These are phyloP conservation scores for Phytoseiulus persimilis DNA, from an alignment of 2,888 invertebrate species.

Conservation along the genomic window DNA sequence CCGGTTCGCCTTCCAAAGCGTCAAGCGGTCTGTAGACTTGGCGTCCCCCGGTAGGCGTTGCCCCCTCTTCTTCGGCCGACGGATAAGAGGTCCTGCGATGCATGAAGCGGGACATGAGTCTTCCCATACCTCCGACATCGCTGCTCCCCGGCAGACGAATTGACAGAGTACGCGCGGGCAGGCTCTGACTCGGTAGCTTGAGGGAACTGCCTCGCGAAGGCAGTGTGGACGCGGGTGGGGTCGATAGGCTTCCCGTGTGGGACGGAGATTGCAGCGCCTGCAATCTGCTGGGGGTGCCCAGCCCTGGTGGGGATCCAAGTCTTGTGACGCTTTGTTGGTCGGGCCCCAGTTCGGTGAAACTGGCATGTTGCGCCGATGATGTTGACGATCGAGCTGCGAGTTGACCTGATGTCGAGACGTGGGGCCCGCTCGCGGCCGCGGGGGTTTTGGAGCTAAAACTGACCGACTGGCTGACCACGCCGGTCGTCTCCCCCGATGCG, in stretches of 20 bases:
- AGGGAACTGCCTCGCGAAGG: slow-evolving; percentile 36
- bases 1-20: neutral
- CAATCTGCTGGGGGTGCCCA: slow-evolving; percentile 41
- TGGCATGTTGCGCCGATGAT: slow-evolving; percentile 43
- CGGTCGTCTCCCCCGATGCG: slow-evolving; percentile 35
- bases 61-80: slow-evolving; percentile 44
- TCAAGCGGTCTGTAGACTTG: slow-evolving; percentile 7
- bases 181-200: slow-evolving; percentile 24
- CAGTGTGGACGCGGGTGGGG: slow-evolving; percentile 18
- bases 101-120: slow-evolving; percentile 29
- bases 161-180: slow-evolving; percentile 28
- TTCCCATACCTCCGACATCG: slow-evolving; percentile 32
- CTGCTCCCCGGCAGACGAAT: slow-evolving; percentile 36
- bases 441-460: slow-evolving; percentile 39
- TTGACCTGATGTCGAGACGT: neutral
- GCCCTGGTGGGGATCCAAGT: slow-evolving; percentile 41
- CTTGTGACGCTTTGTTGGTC: slow-evolving; percentile 43
- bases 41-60: neutral
- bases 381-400: slow-evolving; percentile 40
- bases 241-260: neutral
- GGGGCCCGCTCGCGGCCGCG: slow-evolving; percentile 24
- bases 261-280: neutral
- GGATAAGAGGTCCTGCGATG: slow-evolving; percentile 43
- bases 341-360: slow-evolving; percentile 44
- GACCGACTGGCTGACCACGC: slow-evolving; percentile 38